phyloP scores from a whole-genome alignment of 2,113 vertebrate genomes.

The Eurystomus gularis region DNA sequence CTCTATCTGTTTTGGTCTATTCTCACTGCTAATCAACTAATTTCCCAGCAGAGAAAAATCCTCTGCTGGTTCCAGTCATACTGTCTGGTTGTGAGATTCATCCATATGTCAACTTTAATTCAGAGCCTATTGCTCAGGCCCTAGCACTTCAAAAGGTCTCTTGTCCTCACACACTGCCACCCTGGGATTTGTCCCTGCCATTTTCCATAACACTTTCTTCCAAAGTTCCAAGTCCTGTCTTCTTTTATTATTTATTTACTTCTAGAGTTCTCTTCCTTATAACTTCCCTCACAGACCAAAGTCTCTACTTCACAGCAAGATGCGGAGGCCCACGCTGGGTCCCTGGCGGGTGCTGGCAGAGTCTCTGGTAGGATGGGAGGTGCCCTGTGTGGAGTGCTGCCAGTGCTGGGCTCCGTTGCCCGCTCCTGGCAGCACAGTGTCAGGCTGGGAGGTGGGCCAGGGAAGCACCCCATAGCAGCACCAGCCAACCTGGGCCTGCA shows the following conservation, averaged over 20 bases:
- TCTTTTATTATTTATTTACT: neutral
- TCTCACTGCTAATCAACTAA: too few species aligned
- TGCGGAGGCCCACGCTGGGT: fast-evolving
- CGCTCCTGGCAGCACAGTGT: fast-evolving
- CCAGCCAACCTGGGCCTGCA: neutral
- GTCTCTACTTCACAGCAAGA: neutral
- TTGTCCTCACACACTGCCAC: neutral
- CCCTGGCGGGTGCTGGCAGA: neutral
- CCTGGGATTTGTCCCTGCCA: neutral
- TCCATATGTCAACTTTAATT: too few species aligned
- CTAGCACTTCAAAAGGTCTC: too few species aligned
- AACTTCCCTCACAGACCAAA: neutral
- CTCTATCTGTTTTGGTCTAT: too few species aligned
- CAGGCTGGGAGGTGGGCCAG: neutral
- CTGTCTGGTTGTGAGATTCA: too few species aligned
- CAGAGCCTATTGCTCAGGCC: too few species aligned
- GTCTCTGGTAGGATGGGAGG: neutral
- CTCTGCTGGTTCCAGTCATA: too few species aligned
- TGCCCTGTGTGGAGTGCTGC: neutral
- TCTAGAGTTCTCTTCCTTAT: neutral
- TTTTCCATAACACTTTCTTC: neutral
- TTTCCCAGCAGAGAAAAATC: too few species aligned
- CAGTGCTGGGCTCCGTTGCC: neutral
- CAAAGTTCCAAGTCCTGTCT: neutral
- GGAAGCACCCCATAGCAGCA: fast-evolving